Evolutionary conservation across 2,113 vertebrate species (phyloP).

Genomic region (Harpagus bidentatus): DNA sequence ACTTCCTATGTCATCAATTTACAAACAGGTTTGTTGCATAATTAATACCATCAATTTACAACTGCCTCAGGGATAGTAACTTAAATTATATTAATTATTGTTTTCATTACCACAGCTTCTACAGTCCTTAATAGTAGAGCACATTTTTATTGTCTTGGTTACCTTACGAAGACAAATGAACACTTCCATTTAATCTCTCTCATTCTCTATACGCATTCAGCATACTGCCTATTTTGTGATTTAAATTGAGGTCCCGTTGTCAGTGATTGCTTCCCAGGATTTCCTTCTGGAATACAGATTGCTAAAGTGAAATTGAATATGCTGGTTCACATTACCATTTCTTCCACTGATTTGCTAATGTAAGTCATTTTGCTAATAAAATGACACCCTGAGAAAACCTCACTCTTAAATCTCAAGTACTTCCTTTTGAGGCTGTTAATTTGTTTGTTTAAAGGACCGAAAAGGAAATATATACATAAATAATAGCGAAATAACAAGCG

Average conservation of each 20-base stretch:
- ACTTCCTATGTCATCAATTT: not conserved
- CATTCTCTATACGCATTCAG: not conserved
- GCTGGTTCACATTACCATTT: not conserved
- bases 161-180: not conserved
- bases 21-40: slow-evolving; percentile 1
- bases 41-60: slow-evolving; percentile 17
- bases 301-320: slow-evolving; percentile 17
- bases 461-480: not conserved
- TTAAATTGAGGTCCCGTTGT: slow-evolving; percentile 26
- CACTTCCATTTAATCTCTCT: not conserved
- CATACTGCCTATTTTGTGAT: not conserved
- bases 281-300: slow-evolving; percentile 34
- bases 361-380: not conserved
- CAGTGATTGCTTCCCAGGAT: not conserved
- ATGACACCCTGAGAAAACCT: not conserved
- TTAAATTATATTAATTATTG: slow-evolving; percentile 30
- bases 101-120: not conserved
- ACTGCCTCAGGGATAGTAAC: not conserved
- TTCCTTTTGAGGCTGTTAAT: not conserved
- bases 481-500: not conserved
- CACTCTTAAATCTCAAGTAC: not conserved
- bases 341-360: slow-evolving; percentile 13
- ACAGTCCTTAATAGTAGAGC: not conserved
- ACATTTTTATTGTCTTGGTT: not conserved
- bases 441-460: not conserved